Base-by-base conservation (phyloP, 2,797 vertebrate genomes). In the Sparus aurata region DNA sequence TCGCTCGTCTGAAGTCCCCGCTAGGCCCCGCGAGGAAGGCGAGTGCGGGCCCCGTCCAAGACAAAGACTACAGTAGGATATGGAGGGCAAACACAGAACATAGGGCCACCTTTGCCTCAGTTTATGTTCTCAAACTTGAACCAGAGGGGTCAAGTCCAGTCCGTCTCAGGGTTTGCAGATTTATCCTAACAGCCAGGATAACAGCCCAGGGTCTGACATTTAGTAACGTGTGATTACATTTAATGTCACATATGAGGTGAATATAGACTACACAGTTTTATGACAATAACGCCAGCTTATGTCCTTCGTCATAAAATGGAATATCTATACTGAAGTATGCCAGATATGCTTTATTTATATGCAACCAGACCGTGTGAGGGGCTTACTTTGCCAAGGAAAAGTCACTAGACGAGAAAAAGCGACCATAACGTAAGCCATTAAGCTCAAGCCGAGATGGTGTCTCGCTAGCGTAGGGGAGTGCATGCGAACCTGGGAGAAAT, bases 51-150 rank as follows among this genome's bases (percentile, higher is more conserved):
- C 65, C 57, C 0, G 8, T 90, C 93, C 91, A 92, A 93, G 67
- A 92, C 82, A 93, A 91, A 93, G 91, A 93, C 82, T 85, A 61
- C 86, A 86, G 85, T 75, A 72, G 85, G 81, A 85, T 86, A 86
- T 62, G 72, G 79, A 85, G 82, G 86, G 75, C 82, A 80, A 91
- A 88, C 82, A 85, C 61, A 73, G 83, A 85, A 81, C 66, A 45
- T 8, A 25, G 20, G 77, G 78, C 85, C 79, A 84, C 75, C 72
- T 80, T 87, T 49, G 69, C 80, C 70, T 75, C 46, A 23, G 80
- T 85, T 91, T 89, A 68, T 89, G 82, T 88, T 88, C 82, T 85
- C 77, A 78, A 76, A 81, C 62, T 57, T 57, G 61, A 73, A 91
- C 41, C 30, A 69, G 53, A 71, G 30, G 43, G 64, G 63, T 71